Evolutionary conservation across 92 coral and sea anemone genomes (phyloP).

Genomic region (Isaurus tuberculatus): DNA sequence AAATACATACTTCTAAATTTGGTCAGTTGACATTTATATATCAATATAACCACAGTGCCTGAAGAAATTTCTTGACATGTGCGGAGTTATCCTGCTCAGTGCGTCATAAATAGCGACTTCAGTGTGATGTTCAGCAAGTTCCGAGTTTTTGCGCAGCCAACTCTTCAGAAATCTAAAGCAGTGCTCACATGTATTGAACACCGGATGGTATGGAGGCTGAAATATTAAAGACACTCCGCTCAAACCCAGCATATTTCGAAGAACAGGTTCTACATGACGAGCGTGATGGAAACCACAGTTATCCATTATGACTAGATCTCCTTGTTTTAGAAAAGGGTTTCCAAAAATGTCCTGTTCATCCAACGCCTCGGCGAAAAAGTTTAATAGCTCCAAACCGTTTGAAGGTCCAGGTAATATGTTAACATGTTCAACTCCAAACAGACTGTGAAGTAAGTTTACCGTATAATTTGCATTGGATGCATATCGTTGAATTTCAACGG

Average conservation of each 20-base stretch:
- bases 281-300: constrained; percentile 73
- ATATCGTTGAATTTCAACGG: constrained; percentile 54
- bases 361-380: constrained; percentile 40
- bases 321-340: constrained; percentile 55
- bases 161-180: constrained; percentile 57
- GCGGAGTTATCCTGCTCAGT: too few relatives aligned
- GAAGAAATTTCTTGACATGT: too few relatives aligned
- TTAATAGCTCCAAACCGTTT: constrained; percentile 34
- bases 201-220: constrained; percentile 69
- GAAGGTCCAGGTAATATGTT: constrained; percentile 45
- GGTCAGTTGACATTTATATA: too few relatives aligned
- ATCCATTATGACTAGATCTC: constrained; percentile 63
- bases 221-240: constrained; percentile 39
- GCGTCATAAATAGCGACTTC: too few relatives aligned
- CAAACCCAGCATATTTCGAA: constrained; percentile 49
- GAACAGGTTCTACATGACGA: constrained; percentile 57
- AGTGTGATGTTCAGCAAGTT: too few relatives aligned
- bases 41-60: too few relatives aligned
- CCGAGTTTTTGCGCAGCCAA: too few relatives aligned
- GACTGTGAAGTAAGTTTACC: constrained; percentile 42
- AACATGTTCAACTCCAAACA: constrained; percentile 45
- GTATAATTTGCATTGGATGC: constrained; percentile 58
- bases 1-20: too few relatives aligned
- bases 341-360: constrained; percentile 45
- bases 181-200: constrained; percentile 48